These are phyloP conservation scores for Euura lappo DNA, from an alignment of 1,140 invertebrate species.

Conservation along the genomic window DNA sequence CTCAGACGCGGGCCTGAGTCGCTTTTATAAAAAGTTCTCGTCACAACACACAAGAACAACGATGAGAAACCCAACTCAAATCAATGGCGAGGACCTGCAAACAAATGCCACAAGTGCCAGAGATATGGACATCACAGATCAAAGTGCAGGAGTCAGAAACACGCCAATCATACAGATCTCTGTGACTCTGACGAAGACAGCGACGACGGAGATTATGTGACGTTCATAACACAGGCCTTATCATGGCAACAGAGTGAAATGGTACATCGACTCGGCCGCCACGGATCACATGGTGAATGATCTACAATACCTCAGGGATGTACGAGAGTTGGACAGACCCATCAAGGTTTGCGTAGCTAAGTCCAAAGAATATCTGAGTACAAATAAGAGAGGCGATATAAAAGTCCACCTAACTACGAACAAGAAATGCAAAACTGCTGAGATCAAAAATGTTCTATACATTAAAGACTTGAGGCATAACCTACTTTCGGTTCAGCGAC, in stretches of 20 bases:
- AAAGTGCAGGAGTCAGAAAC: not conserved
- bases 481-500: not conserved
- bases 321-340: not conserved
- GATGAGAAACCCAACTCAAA: not conserved
- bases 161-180: not conserved
- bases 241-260: not conserved
- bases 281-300: not conserved
- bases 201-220: not conserved
- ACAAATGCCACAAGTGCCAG: slow-evolving; percentile 5
- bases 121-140: slow-evolving; percentile 1
- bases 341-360: not conserved
- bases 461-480: not conserved
- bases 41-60: not conserved
- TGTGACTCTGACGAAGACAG: not conserved
- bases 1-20: no score
- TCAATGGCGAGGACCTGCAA: not conserved
- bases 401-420: not conserved
- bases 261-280: not conserved
- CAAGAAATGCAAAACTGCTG: not conserved
- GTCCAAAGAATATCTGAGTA: not conserved
- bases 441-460: not conserved
- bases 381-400: not conserved
- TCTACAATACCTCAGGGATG: not conserved
- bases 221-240: not conserved
- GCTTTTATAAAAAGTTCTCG: no score